A percentile compares a stretch with the other conserved stretches of the same genome.
Conservation (phyloP, 2,113 vertebrate species). For the Thymallus thymallus region DNA sequence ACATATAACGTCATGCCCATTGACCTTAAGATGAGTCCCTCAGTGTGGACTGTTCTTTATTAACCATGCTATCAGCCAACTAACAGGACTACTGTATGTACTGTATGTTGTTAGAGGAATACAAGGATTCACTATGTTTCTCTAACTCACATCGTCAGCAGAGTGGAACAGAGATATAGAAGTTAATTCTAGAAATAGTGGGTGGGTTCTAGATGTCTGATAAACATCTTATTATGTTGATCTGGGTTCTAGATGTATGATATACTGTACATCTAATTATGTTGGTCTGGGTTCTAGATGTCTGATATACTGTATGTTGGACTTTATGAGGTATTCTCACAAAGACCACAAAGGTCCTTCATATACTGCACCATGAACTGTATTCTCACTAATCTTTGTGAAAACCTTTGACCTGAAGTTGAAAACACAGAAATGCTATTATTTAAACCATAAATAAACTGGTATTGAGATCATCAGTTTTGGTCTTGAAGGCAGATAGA, state of each 20-base stretch:
- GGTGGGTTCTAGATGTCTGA: too few relatives aligned
- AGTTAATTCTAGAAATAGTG: neutral
- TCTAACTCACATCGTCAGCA: neutral
- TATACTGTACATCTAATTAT: too few relatives aligned
- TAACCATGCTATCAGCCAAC: too few relatives aligned
- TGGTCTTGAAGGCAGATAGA: too few relatives aligned
- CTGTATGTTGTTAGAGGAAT: too few relatives aligned
- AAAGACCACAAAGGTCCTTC: neutral
- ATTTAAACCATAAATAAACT: too few relatives aligned
- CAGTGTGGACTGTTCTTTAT: too few relatives aligned
- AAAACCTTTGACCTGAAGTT: neutral
- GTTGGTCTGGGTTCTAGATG: neutral
- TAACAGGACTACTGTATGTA: too few relatives aligned
- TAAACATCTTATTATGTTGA: too few relatives aligned
- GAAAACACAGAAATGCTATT: too few relatives aligned
- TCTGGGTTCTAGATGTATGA: too few relatives aligned
- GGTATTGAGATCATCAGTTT: neutral
- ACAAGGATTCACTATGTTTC: neutral
- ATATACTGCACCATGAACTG: neutral
- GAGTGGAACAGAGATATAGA: neutral
- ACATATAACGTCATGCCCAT: neutral
- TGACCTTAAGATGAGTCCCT: neutral
- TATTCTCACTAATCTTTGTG: neutral
- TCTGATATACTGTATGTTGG: too few relatives aligned
- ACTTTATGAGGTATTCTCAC: neutral